Conservation (phyloP, 1,140 invertebrate genomes). For the Archivesica marissinica region DNA sequence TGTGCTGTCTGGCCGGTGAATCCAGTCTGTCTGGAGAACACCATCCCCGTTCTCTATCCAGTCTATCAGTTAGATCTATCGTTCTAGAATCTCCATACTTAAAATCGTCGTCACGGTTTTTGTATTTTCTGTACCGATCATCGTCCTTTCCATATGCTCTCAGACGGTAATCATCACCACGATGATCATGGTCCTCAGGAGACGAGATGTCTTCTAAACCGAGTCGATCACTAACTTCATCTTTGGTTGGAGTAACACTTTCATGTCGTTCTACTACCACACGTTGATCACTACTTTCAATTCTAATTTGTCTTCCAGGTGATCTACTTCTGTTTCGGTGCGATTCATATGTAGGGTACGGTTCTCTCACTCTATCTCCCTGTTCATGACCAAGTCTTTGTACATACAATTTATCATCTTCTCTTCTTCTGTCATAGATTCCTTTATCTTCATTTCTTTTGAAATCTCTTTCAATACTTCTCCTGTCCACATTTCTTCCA, state of each 20-base stretch:
- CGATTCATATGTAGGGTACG: neutral
- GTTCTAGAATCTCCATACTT: constrained; percentile 3
- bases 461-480: too few relatives aligned
- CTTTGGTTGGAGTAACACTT: constrained; percentile 48
- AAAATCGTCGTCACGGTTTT: neutral
- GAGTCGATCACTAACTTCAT: constrained; percentile 44
- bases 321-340: constrained; percentile 19
- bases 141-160: constrained; percentile 19
- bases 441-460: too few relatives aligned
- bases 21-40: neutral
- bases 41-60: neutral
- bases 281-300: neutral
- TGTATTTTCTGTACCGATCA: neutral
- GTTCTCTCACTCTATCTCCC: neutral
- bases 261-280: neutral
- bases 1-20: neutral
- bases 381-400: neutral
- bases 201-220: constrained; percentile 54
- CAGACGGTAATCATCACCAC: constrained; percentile 17
- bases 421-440: too few relatives aligned
- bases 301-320: constrained; percentile 6
- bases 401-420: too few relatives aligned
- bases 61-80: neutral
- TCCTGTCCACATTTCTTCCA: constrained; percentile 3
- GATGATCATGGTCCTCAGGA: constrained; percentile 16